phyloP scores from a whole-genome alignment of 2,888 invertebrate genomes.

The Andrena bicolor region DNA sequence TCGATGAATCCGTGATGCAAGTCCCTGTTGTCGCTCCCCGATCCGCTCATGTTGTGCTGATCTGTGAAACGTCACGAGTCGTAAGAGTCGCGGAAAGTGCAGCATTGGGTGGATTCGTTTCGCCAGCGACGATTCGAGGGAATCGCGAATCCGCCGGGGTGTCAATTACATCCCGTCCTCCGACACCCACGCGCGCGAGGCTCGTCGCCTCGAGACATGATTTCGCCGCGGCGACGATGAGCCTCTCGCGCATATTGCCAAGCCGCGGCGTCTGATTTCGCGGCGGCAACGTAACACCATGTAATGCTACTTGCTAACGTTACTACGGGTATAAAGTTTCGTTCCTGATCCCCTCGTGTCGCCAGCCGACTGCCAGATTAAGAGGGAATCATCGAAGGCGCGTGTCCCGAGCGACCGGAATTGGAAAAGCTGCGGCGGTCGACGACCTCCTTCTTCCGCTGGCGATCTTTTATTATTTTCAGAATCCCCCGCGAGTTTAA shows the following conservation, averaged over 20 bases:
- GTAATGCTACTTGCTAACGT: conserved; percentile 61
- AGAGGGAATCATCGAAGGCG: conserved; percentile 43
- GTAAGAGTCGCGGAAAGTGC: background rate
- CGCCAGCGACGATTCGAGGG: background rate
- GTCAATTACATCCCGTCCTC: conserved; percentile 11
- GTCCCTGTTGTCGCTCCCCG: conserved; percentile 80
- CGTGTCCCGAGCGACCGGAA: conserved; percentile 31
- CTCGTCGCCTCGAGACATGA: background rate
- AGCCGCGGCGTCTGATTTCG: conserved; percentile 64
- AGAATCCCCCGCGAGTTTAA: background rate
- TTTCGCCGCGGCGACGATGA: conserved; percentile 1
- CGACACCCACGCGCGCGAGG: background rate
- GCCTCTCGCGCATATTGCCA: conserved; percentile 32
- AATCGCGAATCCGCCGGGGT: background rate
- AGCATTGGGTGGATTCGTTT: background rate
- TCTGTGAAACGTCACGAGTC: conserved; percentile 67
- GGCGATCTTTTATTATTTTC: background rate
- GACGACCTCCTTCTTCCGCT: conserved; percentile 5
- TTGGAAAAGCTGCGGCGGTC: conserved; percentile 38
- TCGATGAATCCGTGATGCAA: conserved; percentile 83
- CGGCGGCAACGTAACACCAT: conserved; percentile 60
- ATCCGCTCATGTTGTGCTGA: conserved; percentile 79
- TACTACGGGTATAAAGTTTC: conserved; percentile 64
- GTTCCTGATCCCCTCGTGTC: conserved; percentile 52
- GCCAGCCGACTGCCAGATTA: conserved; percentile 36